Conservation (phyloP, 2,113 vertebrate genomes). For the Ramphastos sulfuratus region DNA sequence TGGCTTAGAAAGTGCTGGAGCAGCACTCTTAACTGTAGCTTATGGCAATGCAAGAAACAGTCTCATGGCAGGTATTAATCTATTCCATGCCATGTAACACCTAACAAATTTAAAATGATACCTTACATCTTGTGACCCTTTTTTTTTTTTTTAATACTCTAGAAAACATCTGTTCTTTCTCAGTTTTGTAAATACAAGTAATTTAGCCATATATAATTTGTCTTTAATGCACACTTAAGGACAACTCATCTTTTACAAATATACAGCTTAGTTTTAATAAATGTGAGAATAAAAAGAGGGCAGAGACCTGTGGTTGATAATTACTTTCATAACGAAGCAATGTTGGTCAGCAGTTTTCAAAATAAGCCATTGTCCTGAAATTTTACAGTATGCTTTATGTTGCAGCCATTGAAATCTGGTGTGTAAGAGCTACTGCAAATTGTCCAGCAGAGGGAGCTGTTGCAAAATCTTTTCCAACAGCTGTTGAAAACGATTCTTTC, state of each 20-base stretch:
- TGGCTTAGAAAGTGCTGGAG: background rate
- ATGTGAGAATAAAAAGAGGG: background rate
- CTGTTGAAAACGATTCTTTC: background rate
- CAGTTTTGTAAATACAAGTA: background rate
- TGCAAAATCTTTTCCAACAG: constrained; percentile 45
- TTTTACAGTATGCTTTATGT: background rate
- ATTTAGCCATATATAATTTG: background rate
- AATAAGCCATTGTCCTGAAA: background rate
- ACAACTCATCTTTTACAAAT: background rate
- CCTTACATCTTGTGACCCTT: background rate
- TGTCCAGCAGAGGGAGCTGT: constrained; percentile 74
- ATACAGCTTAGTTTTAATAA: background rate
- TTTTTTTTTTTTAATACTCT: background rate
- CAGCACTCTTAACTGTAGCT: background rate
- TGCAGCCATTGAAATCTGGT: background rate
- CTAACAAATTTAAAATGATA: background rate
- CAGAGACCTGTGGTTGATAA: background rate
- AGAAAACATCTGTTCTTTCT: background rate
- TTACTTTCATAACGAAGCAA: background rate
- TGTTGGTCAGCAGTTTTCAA: background rate
- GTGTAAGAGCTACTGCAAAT: background rate
- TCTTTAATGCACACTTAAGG: background rate
- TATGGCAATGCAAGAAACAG: background rate
- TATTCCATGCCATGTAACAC: background rate
- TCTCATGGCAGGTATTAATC: background rate